Evolutionary conservation across 1,140 invertebrate species (phyloP).

Genomic region (Epicauta chinensis): DNA sequence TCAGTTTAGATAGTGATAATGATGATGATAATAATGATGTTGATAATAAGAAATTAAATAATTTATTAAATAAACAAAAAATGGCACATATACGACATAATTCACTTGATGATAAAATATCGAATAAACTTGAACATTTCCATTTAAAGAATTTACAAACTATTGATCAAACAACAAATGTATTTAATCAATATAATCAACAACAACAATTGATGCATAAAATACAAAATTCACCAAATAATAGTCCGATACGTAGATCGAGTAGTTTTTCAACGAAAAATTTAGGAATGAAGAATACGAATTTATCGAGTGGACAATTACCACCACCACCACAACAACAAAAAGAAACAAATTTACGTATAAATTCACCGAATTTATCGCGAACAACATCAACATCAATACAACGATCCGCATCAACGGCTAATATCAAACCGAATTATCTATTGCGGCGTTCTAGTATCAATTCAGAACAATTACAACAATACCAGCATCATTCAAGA

Average conservation of each 20-base stretch:
- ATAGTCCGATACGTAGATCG: constrained; percentile 38
- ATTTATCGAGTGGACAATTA: constrained; percentile 13
- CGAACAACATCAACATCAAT: constrained; percentile 31
- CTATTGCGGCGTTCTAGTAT: constrained; percentile 19
- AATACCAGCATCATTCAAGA: constrained; percentile 29
- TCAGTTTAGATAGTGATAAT: constrained; percentile 41
- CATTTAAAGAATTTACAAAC: constrained; percentile 39
- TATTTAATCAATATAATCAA: constrained; percentile 39
- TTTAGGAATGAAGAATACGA: constrained; percentile 34
- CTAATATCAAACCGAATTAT: constrained; percentile 34
- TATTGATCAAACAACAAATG: constrained; percentile 42
- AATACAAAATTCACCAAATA: constrained; percentile 41
- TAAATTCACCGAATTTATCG: constrained; percentile 30
- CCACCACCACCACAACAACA: constrained; percentile 8
- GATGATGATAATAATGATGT: constrained; percentile 36
- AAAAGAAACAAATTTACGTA: constrained; percentile 33
- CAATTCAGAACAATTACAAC: constrained; percentile 26
- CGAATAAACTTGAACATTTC: constrained; percentile 40
- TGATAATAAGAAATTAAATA: constrained; percentile 34
- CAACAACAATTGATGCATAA: constrained; percentile 33
- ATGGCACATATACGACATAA: constrained; percentile 45
- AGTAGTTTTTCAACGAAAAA: constrained; percentile 41
- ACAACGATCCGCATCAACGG: constrained; percentile 38
- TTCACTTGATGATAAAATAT: constrained; percentile 44
- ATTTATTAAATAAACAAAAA: constrained; percentile 38